Evolutionary conservation across 2,797 vertebrate genomes (phyloP), one percentile per base, ranked within the genome.

Genomic region (Trematomus bernacchii): DNA sequence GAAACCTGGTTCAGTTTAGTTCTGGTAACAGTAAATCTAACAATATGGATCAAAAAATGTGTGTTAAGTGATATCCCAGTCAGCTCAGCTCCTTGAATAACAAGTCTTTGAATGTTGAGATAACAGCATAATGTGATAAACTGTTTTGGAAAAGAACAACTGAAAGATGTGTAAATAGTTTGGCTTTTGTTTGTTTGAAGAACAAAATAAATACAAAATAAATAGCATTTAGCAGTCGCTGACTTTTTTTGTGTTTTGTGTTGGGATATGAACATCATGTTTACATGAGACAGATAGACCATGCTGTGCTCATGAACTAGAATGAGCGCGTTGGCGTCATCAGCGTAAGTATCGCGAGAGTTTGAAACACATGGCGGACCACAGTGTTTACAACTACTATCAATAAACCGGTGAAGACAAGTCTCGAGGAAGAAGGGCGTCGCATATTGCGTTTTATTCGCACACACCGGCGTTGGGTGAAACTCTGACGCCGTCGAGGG

Each of bases 171-270:
- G 94, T 96, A 95, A 89, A 95, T 95, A 96, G 91, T 94, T 93
- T 93, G 84, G 87, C 83, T 94, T 94, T 94, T 90, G 91, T 94
- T 93, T 92, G 92, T 93, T 94, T 94, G 92, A 93, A 89, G 93
- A 94, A 92, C 90, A 93, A 91, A 93, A 93, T 92, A 92, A 94
- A 93, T 91, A 94, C 82, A 81, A 87, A 93, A 94, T 94, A 94
- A 94, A 95, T 86, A 73, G 86, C 86, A 93, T 89, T 91, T 88
- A 91, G 88, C 76, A 74, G 64, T 71, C 79, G 82, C 30, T 62
- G 37, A 52, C 21, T 84, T 7, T 70, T 68, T 64, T 0, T 71
- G 50, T 33, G 2, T 40, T 10, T 19, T 13, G 37, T 46, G 14
- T 6, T 46, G 53, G 4, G 2, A 11, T 50, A 8, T 19, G 59